phyloP scores from a whole-genome alignment of 2,888 invertebrate genomes.

The Limnephilus rhombicus region DNA sequence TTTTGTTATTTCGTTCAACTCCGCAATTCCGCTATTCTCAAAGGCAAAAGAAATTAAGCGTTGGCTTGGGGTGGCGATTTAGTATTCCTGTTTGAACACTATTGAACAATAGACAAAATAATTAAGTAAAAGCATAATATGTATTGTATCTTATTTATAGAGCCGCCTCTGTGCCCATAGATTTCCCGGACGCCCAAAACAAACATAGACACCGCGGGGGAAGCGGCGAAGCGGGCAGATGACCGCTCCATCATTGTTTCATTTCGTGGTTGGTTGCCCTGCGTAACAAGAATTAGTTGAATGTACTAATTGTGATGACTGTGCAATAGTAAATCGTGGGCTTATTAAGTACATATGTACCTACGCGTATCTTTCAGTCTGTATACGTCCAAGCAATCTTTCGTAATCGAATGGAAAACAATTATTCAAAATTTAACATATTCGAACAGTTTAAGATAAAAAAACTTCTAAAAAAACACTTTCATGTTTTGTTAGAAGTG shows the following conservation, averaged over 20 bases:
- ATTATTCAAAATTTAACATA: not conserved
- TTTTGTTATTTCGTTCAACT: too few species aligned
- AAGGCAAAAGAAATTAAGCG: too few species aligned
- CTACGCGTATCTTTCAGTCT: not conserved
- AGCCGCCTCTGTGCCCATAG: not conserved
- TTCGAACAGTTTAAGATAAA: not conserved
- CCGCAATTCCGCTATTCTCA: too few species aligned
- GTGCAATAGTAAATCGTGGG: not conserved
- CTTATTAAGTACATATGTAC: not conserved
- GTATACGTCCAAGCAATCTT: not conserved
- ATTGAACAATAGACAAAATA: too few species aligned
- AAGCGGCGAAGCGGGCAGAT: not conserved
- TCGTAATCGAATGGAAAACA: not conserved
- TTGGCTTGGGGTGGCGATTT: too few species aligned
- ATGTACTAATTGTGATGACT: not conserved
- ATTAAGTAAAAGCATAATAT: not conserved
- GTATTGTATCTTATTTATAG: not conserved
- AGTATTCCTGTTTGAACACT: too few species aligned
- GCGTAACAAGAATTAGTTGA: constrained; percentile 12
- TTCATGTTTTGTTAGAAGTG: not conserved
- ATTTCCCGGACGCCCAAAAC: constrained; percentile 31
- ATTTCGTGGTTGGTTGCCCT: constrained; percentile 54
- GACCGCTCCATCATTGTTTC: constrained; percentile 54
- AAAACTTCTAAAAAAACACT: not conserved
- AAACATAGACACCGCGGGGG: constrained; percentile 4